Evolutionary conservation across 1,140 invertebrate species (phyloP).

Genomic region (Trigoniulus corallinus): DNA sequence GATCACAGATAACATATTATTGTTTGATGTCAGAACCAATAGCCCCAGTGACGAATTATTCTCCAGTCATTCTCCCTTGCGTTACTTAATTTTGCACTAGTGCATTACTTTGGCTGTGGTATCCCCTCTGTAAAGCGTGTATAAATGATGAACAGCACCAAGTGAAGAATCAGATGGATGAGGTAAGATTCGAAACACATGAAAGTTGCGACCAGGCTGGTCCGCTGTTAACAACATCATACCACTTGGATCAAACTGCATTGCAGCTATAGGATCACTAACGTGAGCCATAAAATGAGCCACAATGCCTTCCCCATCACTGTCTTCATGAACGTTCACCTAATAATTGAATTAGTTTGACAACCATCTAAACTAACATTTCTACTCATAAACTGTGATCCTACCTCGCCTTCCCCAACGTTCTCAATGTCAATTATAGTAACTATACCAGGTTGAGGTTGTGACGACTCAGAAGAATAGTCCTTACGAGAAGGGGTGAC

Average conservation of each 20-base stretch:
- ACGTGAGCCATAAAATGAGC: constrained; percentile 90
- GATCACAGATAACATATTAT: too few relatives aligned
- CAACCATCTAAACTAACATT: neutral
- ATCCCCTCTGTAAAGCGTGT: constrained; percentile 71
- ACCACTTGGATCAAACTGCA: constrained; percentile 84
- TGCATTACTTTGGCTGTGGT: constrained; percentile 41
- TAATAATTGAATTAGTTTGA: constrained; percentile 3
- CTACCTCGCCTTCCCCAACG: constrained; percentile 18
- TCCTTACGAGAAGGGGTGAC: constrained; percentile 14
- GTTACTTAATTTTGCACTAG: too few relatives aligned
- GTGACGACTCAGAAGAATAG: constrained; percentile 23
- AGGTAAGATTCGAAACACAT: constrained; percentile 84
- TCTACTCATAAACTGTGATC: constrained; percentile 16
- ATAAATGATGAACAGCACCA: constrained; percentile 88
- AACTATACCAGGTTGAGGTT: constrained; percentile 55
- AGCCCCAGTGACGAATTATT: too few relatives aligned
- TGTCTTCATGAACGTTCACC: constrained; percentile 24
- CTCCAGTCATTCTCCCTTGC: too few relatives aligned
- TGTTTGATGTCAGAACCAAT: too few relatives aligned
- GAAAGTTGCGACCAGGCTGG: constrained; percentile 85
- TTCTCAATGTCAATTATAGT: constrained; percentile 72
- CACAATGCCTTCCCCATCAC: constrained; percentile 50
- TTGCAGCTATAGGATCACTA: constrained; percentile 64
- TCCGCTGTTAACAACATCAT: constrained; percentile 82
- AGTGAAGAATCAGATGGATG: constrained; percentile 74